Evolutionary conservation across 2,797 vertebrate genomes (phyloP).

Genomic region (Threskiornis aethiopicus): DNA sequence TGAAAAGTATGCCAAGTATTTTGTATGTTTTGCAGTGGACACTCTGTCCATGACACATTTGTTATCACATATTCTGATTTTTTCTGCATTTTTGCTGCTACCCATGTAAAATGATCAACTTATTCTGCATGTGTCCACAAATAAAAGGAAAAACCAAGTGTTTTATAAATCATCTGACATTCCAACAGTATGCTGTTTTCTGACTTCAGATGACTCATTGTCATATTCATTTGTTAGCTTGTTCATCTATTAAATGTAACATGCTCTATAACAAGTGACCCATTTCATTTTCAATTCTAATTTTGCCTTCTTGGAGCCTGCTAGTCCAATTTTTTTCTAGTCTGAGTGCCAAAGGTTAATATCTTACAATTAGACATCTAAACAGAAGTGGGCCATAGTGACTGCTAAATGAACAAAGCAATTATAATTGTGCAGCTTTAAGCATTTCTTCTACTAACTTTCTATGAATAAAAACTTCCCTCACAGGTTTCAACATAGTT

Average conservation of each 20-base stretch:
- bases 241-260: constrained; percentile 33
- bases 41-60: not conserved
- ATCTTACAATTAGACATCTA: not conserved
- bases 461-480: not conserved
- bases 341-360: constrained; percentile 9
- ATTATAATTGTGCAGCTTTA: not conserved
- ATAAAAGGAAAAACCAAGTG: constrained; percentile 23
- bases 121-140: not conserved
- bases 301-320: not conserved
- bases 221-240: constrained; percentile 46
- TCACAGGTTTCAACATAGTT: not conserved
- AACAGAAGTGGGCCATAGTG: not conserved
- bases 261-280: not conserved
- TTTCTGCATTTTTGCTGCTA: not conserved
- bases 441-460: not conserved
- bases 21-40: not conserved
- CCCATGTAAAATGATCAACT: not conserved
- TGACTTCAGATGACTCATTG: constrained; percentile 48
- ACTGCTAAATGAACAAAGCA: not conserved
- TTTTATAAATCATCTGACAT: constrained; percentile 48
- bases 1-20: not conserved
- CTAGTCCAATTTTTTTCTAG: not conserved
- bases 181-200: constrained; percentile 7
- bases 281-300: constrained; percentile 5
- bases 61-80: not conserved